Evolutionary conservation across 2,797 vertebrate species (phyloP).

Genomic region (Acomys russatus): DNA sequence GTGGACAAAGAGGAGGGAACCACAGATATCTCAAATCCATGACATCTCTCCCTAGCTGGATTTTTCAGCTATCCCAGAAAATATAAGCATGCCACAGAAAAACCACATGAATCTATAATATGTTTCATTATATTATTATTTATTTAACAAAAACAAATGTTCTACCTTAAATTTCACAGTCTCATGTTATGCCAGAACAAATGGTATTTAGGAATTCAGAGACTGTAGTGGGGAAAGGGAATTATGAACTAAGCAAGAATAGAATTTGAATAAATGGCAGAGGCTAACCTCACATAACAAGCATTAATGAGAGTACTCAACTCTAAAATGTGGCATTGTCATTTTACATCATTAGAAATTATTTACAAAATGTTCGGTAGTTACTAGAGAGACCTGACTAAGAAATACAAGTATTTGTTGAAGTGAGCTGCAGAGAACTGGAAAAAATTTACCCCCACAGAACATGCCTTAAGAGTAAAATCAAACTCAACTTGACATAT

Average conservation of each 20-base stretch:
- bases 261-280: slow-evolving; percentile 11
- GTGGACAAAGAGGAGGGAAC: neutral
- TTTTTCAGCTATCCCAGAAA: neutral
- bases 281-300: neutral
- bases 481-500: neutral
- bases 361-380: neutral
- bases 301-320: neutral
- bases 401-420: neutral
- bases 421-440: neutral
- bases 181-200: neutral
- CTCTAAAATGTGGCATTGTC: neutral
- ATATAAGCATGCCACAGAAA: neutral
- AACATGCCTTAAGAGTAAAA: neutral
- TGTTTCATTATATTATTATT: neutral
- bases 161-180: slow-evolving; percentile 55
- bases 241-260: slow-evolving; percentile 35
- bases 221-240: neutral
- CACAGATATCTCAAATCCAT: neutral
- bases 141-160: slow-evolving; percentile 49
- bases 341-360: neutral
- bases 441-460: neutral
- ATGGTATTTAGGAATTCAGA: slow-evolving; percentile 37
- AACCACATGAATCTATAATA: neutral
- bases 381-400: neutral
- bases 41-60: neutral